These are phyloP conservation scores for Marisa cornuarietis DNA, from an alignment of 1,140 invertebrate genomes.

Conservation along the genomic window DNA sequence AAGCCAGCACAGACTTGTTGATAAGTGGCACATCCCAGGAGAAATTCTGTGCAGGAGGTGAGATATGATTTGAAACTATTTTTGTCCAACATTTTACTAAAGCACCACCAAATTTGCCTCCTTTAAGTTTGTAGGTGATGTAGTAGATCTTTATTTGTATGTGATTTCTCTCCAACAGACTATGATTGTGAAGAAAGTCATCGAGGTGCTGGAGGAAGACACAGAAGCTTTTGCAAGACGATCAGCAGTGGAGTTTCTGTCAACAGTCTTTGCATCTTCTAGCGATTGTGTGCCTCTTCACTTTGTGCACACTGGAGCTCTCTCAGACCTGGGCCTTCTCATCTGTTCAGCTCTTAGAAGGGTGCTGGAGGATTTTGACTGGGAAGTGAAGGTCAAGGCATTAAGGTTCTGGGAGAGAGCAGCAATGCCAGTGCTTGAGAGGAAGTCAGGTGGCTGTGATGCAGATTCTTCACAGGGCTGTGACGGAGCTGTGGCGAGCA, in stretches of 20 bases:
- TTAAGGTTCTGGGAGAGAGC: constrained; percentile 27
- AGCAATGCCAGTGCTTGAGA: not conserved
- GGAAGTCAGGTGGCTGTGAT: not conserved
- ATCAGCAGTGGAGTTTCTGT: constrained; percentile 19
- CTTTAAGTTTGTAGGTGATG: too few relatives aligned
- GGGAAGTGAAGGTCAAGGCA: constrained; percentile 34
- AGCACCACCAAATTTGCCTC: too few relatives aligned
- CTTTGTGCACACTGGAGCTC: not conserved
- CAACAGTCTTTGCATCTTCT: not conserved
- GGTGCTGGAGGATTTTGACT: constrained; percentile 35
- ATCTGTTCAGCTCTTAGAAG: constrained; percentile 6
- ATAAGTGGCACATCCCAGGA: too few relatives aligned
- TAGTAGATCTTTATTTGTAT: too few relatives aligned
- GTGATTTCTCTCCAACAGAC: not conserved
- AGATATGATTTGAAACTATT: too few relatives aligned
- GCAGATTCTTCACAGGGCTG: not conserved
- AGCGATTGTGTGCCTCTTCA: not conserved
- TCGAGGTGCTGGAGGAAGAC: constrained; percentile 8
- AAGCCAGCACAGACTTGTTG: not conserved
- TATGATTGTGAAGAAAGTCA: constrained; percentile 15
- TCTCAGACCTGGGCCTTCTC: not conserved
- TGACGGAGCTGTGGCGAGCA: not conserved
- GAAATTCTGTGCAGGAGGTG: too few relatives aligned
- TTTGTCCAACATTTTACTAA: too few relatives aligned
- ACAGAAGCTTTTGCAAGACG: constrained; percentile 26